phyloP scores from a whole-genome alignment of 2,888 invertebrate genomes.

The Tachina lurida region DNA sequence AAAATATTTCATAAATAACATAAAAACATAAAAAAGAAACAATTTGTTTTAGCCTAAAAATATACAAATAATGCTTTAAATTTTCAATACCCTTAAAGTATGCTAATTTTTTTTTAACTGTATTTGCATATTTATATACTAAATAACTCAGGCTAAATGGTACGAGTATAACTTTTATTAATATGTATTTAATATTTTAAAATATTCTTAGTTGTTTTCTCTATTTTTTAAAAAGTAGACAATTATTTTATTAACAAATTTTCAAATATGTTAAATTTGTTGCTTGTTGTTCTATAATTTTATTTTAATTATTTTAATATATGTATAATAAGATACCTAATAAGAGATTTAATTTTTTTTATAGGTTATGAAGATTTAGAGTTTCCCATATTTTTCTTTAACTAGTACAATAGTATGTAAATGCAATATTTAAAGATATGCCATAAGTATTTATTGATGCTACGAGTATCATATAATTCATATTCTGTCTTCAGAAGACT shows the following conservation, averaged over 20 bases:
- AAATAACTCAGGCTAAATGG: background rate
- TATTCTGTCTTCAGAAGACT: too few species aligned
- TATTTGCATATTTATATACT: background rate
- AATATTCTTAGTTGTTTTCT: background rate
- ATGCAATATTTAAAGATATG: background rate
- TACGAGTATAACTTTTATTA: background rate
- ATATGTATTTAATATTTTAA: background rate
- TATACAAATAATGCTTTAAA: background rate
- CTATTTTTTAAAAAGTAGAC: background rate
- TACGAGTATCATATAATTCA: background rate
- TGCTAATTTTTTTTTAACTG: conserved; percentile 13
- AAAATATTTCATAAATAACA: conserved; percentile 3
- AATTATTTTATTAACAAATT: background rate
- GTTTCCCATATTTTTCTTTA: background rate
- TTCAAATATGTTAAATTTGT: background rate
- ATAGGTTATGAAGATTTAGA: background rate
- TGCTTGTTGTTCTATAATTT: background rate
- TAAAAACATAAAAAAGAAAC: conserved; percentile 4
- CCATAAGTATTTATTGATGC: background rate
- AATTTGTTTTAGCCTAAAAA: conserved; percentile 12
- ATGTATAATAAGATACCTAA: background rate
- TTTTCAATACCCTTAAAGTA: conserved; percentile 15
- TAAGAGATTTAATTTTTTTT: conserved; percentile 5
- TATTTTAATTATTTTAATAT: background rate
- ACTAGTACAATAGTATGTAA: background rate